phyloP scores from a whole-genome alignment of 2,113 vertebrate species.

The Chaenocephalus aceratus region DNA sequence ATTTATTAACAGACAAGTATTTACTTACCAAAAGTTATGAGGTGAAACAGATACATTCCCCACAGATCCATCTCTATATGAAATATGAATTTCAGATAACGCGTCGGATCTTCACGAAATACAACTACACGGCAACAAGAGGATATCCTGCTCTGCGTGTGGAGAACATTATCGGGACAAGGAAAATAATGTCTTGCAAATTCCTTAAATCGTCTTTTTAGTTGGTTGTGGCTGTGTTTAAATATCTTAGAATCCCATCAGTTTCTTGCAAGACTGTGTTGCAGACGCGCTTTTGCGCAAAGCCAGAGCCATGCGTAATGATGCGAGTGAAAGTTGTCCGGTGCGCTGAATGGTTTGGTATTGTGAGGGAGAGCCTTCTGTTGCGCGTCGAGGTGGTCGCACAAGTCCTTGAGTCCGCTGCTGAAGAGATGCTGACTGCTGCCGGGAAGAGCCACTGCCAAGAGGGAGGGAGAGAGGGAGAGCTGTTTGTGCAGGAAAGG shows the following conservation, averaged over 20 bases:
- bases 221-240: slow-evolving; percentile 1
- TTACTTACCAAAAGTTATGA: slow-evolving; percentile 81
- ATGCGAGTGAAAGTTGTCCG: slow-evolving; percentile 60
- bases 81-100: slow-evolving; percentile 29
- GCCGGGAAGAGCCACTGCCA: slow-evolving; percentile 42
- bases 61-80: slow-evolving; percentile 80
- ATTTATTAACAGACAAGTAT: not conserved
- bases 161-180: slow-evolving; percentile 42
- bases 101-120: slow-evolving; percentile 50
- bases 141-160: slow-evolving; percentile 39
- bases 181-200: slow-evolving; percentile 6
- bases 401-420: slow-evolving; percentile 50
- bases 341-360: slow-evolving; percentile 35
- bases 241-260: slow-evolving; percentile 53
- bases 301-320: slow-evolving; percentile 60
- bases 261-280: slow-evolving; percentile 31
- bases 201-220: slow-evolving; percentile 15
- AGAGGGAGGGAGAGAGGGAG: slow-evolving; percentile 3
- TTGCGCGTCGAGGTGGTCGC: slow-evolving; percentile 54
- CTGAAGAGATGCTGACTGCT: slow-evolving; percentile 63
- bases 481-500: slow-evolving; percentile 22
- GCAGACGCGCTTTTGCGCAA: slow-evolving; percentile 39
- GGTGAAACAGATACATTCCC: slow-evolving; percentile 81
- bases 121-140: slow-evolving; percentile 41
- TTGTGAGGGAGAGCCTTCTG: slow-evolving; percentile 31